Conservation (phyloP, 2,888 invertebrate genomes). For the Metallyticus violacea region DNA sequence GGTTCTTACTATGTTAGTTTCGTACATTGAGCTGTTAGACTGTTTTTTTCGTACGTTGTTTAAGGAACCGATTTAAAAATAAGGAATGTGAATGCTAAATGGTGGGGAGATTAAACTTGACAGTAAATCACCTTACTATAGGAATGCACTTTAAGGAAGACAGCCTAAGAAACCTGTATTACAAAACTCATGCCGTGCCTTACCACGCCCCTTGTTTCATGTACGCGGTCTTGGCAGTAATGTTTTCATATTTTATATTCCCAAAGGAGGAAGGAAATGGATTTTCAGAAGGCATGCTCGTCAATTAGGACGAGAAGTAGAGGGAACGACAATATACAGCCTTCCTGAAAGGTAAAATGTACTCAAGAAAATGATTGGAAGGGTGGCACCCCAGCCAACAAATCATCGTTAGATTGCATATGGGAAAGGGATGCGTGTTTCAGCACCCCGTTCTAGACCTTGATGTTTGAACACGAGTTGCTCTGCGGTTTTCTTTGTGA, state of each 20-base stretch:
- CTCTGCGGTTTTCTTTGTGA: not conserved
- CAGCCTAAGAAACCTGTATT: too few species aligned
- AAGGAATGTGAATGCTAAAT: too few species aligned
- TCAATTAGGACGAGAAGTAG: not conserved
- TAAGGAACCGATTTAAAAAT: too few species aligned
- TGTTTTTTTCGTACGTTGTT: too few species aligned
- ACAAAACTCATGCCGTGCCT: too few species aligned
- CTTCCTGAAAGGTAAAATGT: not conserved
- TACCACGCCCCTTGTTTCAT: too few species aligned
- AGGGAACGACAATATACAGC: not conserved
- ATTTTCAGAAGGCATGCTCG: not conserved
- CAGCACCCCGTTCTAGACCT: not conserved
- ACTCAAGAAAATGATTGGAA: not conserved
- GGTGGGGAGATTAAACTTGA: too few species aligned
- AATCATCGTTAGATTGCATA: not conserved
- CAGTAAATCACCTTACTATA: too few species aligned
- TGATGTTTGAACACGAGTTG: not conserved
- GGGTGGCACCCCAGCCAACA: not conserved
- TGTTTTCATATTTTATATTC: not conserved
- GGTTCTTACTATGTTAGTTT: too few species aligned
- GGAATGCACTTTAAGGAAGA: too few species aligned
- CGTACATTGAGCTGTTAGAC: too few species aligned
- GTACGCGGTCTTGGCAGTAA: too few species aligned
- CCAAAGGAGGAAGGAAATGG: not conserved
- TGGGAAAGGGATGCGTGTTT: not conserved